Base-by-base conservation (phyloP, 2,113 vertebrate genomes). In the Bubo scandiacus region DNA sequence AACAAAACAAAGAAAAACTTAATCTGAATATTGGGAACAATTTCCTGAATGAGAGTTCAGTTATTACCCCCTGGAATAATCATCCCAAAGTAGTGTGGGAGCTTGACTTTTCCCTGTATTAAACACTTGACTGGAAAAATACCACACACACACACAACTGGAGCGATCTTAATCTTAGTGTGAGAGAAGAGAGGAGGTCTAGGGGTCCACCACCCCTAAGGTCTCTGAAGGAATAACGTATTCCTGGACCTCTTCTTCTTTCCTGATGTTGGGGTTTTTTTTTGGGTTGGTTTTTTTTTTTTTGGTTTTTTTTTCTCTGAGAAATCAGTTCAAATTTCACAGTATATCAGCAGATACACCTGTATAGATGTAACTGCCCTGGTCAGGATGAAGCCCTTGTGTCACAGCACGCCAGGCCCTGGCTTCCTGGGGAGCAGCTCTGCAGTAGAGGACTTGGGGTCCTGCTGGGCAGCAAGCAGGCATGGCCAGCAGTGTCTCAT, bases 21-120 rank as follows among this genome's bases (percentile, higher is more conserved):
- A 96, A 94, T 96, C 42, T 91, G 57, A 90, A 40, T 94, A 81
- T 92, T 92, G 22, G 54, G 71, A 95, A 86, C 25, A 71, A 83
- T 88, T 83, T 92, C 67, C n/a, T 90, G 74, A 80, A 83, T 62
- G 20, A 85, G n/a, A 73, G 20, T 61, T 93, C 25, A 74, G 19
- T 82, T 95, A 55, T 78, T 92, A 51, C 55, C 14, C 29, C 18
- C 17, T 63, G 75, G 82, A 96, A 92, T 86, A 93, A 58, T 81
- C 32, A 81, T 61, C 26, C 51, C 32, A 22, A 81, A 71, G 55
- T 88, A 81, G 12, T 58, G 42, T 71, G 79, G 59, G 74, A 94
- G 55, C 51, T 43, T 88, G 63, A 71, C 22, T 95, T 85, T 74
- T 80, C 45, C 11, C 20, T 71, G 32, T 67, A 15, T 91, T 67